Evolutionary conservation across 2,888 invertebrate genomes (phyloP), one percentile per base, ranked within the genome.

Genomic region (Dasypolia templi): DNA sequence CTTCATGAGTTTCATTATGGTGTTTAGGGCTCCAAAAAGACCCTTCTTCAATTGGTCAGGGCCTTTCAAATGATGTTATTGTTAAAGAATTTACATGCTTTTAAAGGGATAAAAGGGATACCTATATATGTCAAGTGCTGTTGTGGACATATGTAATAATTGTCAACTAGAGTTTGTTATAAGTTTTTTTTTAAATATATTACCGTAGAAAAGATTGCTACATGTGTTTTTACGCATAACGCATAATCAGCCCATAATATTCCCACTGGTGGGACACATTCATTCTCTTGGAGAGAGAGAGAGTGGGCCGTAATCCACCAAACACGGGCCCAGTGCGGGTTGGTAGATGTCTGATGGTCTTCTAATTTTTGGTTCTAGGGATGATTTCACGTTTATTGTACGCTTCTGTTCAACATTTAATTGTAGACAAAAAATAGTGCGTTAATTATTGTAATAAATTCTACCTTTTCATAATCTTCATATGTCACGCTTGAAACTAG

Each of bases 111-210:
- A 55, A 64, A 39, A 62, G 39, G 32, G 22, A 55, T 69, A 49
- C 69, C 19, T 68, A 77, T n/a, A n/a, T n/a, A n/a, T 78, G 77
- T 67, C 77, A 78, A 82, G 77, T 63, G 35, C 32, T 62, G n/a
- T 56, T 51, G 35, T 75, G 32, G 12, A 44, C 22, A 11, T 46
- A 49, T 44, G 32, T 75, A 22, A 51, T 51, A 44, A 58, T 58
- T 81, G 58, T 77, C 53, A 69, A 59, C 46, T 59, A 49, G 42
- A 49, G 62, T 35, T n/a, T n/a, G n/a, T n/a, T n/a, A n/a, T n/a
- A n/a, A n/a, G n/a, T n/a, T n/a, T n/a, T n/a, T n/a, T 64, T 44
- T 59, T 66, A 81, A 67, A 35, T 44, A 11, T 35, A n/a, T 35
- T 55, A 32, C 5, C 14, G 7, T 59, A 3, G 19, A 49, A 1